These are phyloP conservation scores for Strigamia crassipes DNA, from an alignment of 2,888 invertebrate species.

Conservation along the genomic window DNA sequence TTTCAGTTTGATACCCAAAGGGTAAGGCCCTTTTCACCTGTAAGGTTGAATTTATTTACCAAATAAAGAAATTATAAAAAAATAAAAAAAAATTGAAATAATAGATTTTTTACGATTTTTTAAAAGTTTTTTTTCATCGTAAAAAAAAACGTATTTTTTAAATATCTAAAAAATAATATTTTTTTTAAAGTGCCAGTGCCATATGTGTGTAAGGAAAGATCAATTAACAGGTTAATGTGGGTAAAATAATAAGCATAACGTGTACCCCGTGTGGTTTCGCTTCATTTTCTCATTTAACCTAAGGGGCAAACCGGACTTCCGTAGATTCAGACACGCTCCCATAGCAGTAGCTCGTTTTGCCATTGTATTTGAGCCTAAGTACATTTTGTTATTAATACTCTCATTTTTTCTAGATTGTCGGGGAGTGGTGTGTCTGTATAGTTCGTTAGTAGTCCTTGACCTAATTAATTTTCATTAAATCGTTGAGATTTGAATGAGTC, in stretches of 20 bases:
- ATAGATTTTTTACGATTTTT: background rate
- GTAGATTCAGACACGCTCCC: constrained; percentile 33
- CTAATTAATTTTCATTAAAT: constrained; percentile 39
- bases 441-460: constrained; percentile 40
- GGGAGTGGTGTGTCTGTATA: constrained; percentile 20
- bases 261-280: constrained; percentile 17
- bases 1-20: background rate
- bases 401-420: background rate
- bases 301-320: constrained; percentile 40
- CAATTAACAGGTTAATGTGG: constrained; percentile 12
- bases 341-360: background rate
- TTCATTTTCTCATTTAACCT: constrained; percentile 39
- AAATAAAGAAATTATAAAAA: no score
- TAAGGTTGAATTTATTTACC: background rate
- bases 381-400: background rate
- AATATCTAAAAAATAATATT: no score
- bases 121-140: no score
- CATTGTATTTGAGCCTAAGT: background rate
- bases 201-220: background rate
- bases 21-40: constrained; percentile 16
- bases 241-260: background rate
- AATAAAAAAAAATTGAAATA: no score
- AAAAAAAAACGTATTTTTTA: no score
- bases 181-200: background rate
- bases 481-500: constrained; percentile 6